These are phyloP conservation scores for Protobothrops flavoviridis DNA, from an alignment of 2,113 vertebrate species.

Conservation along the genomic window DNA sequence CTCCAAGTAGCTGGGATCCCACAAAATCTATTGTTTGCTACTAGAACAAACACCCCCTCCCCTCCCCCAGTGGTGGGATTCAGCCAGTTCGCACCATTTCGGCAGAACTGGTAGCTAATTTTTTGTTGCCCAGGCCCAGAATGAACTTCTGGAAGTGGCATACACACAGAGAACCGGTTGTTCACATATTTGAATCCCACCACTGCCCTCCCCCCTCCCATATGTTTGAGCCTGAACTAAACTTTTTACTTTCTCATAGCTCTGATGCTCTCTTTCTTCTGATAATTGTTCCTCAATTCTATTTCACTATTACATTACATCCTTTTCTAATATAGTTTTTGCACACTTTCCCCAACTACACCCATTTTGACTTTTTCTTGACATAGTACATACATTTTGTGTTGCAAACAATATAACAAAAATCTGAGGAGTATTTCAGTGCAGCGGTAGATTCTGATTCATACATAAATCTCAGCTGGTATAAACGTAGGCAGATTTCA, in stretches of 20 bases:
- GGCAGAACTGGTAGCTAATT: too few species aligned
- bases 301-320: neutral
- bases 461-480: neutral
- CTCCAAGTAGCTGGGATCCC: neutral
- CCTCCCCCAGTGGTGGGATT: too few species aligned
- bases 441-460: neutral
- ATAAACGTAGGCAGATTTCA: neutral
- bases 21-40: neutral
- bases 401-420: neutral
- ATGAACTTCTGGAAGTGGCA: too few species aligned
- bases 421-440: neutral
- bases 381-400: neutral
- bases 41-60: neutral
- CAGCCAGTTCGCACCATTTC: too few species aligned
- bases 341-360: neutral
- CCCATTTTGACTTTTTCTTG: neutral
- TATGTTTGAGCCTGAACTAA: neutral
- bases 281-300: constrained; percentile 22
- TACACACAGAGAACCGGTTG: too few species aligned
- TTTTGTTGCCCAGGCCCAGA: too few species aligned
- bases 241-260: neutral
- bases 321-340: neutral
- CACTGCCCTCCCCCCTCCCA: neutral
- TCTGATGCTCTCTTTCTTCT: constrained; percentile 4
- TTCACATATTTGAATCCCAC: too few species aligned